Percentiles rank a stretch among this genome's conserved stretches.
Evolutionary conservation across 2,888 invertebrate genomes (phyloP).

Genomic region (Rutpela maculata): DNA sequence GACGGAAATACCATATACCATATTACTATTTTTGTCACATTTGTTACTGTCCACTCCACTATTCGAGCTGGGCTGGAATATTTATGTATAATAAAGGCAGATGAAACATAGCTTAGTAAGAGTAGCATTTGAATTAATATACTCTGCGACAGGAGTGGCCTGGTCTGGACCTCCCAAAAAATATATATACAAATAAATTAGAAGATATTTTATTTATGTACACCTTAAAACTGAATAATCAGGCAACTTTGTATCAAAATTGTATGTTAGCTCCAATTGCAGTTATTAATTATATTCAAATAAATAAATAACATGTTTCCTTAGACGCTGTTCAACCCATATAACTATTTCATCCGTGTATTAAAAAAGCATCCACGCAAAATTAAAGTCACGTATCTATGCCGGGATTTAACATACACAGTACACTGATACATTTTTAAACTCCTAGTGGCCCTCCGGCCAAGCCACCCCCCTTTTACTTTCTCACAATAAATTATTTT

Average conservation of each 20-base stretch:
- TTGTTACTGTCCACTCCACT: no score
- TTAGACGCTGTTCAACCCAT: no score
- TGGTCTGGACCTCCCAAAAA: neutral
- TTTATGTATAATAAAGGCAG: neutral
- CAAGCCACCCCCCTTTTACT: slow-evolving; percentile 4
- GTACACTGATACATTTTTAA: no score
- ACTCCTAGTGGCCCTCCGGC: neutral
- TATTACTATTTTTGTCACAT: no score
- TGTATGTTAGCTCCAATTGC: neutral
- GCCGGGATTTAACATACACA: no score
- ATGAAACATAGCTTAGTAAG: slow-evolving; percentile 11
- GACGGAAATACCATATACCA: no score
- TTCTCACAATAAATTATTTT: slow-evolving; percentile 24
- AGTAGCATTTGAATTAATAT: slow-evolving; percentile 8
- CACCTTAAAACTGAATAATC: neutral
- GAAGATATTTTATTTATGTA: neutral
- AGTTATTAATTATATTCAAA: neutral
- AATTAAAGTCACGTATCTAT: no score
- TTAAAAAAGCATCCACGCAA: no score
- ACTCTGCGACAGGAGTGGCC: neutral
- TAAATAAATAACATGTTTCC: no score
- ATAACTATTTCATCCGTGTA: no score
- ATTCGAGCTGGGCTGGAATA: no score
- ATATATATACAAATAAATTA: neutral
- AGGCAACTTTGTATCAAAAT: no score